Base-by-base conservation (phyloP, 2,797 vertebrate species). In the Margarornis squamiger region DNA sequence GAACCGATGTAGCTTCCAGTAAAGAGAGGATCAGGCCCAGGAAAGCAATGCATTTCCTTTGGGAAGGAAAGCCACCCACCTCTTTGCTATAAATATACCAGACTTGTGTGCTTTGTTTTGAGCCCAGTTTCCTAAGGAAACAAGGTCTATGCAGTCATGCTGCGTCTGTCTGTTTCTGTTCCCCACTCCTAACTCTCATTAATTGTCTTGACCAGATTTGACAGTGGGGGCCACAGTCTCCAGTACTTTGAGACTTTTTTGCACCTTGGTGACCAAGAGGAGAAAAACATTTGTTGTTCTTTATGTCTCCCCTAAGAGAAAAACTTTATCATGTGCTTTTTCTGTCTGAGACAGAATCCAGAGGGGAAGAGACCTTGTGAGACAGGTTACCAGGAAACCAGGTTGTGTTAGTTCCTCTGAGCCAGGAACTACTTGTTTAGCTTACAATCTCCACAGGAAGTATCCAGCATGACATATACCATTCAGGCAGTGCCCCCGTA, bases 41-140 rank as follows among this genome's bases (percentile, higher is more conserved):
- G 87, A 79, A 95, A 49, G 49, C 63, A 71, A 36, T 45, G 45
- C 39, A 16, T 71, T 97, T 96, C 95, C 91, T 90, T 86, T 94
- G 83, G 67, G 88, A 84, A 92, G 85, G 88, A 94, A 93, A 95
- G 88, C 67, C 90, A 67, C 84, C 95, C 34, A 75, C 82, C 78
- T 88, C 82, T 63, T 79, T 86, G 2, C 92, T 96, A 93, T 79
- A 96, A 95, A 95, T 93, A 95, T 6, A 71, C 41, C 57, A 71
- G 77, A 67, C 54, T 94, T 84, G 14, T 79, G 67, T 41, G 52
- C 92, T 94, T 97, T 96, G 94, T 97, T 96, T 93, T 93, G 86
- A 96, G 93, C 63, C 73, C 51, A 52, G 90, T 92, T 97, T 97
- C 96, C 96, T 93, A 95, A 96, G 96, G 95, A 97, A 97, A 79